Conservation (phyloP, 2,797 vertebrate species). For the Gymnocypris eckloni region DNA sequence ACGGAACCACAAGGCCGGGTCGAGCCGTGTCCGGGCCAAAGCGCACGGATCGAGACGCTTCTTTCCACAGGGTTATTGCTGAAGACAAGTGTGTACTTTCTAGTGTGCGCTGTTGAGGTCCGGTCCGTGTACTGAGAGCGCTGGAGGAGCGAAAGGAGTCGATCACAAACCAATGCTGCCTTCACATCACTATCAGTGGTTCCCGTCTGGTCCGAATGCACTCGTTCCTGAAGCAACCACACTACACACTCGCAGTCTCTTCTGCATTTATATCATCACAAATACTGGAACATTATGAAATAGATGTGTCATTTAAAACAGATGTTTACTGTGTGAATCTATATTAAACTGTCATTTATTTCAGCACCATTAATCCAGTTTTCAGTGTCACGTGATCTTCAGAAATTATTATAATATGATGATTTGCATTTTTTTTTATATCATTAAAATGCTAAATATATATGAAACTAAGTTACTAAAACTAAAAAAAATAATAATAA, state of each 20-base stretch:
- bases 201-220: not conserved
- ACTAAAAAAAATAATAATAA: too few relatives aligned
- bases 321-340: not conserved
- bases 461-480: too few relatives aligned
- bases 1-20: constrained; percentile 28
- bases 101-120: constrained; percentile 29
- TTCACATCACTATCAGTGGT: not conserved
- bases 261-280: not conserved
- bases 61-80: constrained; percentile 52
- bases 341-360: not conserved
- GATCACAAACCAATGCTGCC: not conserved
- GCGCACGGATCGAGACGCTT: constrained; percentile 34
- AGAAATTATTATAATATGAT: too few relatives aligned
- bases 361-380: too few relatives aligned
- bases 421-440: too few relatives aligned
- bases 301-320: fast-evolving
- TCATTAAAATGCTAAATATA: too few relatives aligned
- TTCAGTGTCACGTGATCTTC: too few relatives aligned
- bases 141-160: constrained; percentile 4
- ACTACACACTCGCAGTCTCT: not conserved
- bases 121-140: constrained; percentile 35
- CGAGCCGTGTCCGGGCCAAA: constrained; percentile 25
- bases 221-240: not conserved
- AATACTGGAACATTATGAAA: not conserved
- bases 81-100: constrained; percentile 42